Evolutionary conservation across 2,888 invertebrate genomes (phyloP), one percentile per base, ranked within the genome.

Genomic region (Arrhopalites spinosus): DNA sequence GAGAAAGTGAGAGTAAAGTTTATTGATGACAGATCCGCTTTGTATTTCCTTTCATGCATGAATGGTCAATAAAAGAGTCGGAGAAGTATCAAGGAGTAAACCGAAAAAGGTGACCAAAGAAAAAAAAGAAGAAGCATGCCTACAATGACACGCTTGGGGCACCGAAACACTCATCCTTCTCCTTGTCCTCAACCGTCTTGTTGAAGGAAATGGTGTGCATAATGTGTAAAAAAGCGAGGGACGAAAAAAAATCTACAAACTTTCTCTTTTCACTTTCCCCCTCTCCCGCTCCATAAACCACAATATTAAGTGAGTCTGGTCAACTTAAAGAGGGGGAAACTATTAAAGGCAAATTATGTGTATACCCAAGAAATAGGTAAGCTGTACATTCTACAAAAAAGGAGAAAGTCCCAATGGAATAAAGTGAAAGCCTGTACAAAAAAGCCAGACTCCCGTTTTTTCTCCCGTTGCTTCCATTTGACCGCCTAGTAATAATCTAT

Each of bases 131-230:
- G 66, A 20, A 66, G 66, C 30, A 66, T 75, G 75, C 30, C 27
- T 67, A 61, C 59, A 59, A 68, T 75, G 69, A 63, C 73, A 68
- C 68, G 72, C 64, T 72, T 70, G 53, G 23, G 71, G 63, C 59
- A 75, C 61, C 45, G 15, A 47, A 47, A 61, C 25, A 61, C 17
- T 2, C 27, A 61, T 29, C n/a, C n/a, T n/a, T n/a, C n/a, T n/a
- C n/a, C n/a, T 15, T 36, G 29, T 29, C n/a, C 59, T 64, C 36
- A 64, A 36, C 36, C n/a, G 66, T 25, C 66, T 45, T 66, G 66
- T 64, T 27, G 59, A 56, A 47, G 29, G 68, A 72, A 77, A 77
- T 77, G 77, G 77, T 74, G 71, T 72, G 77, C 71, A 72, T 74
- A 77, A 77, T 74, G 74, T 74, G 71, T 53, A 73, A 53, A 73